These are phyloP conservation scores for Heliconius erato DNA, from an alignment of 2,888 invertebrate genomes.

Conservation along the genomic window DNA sequence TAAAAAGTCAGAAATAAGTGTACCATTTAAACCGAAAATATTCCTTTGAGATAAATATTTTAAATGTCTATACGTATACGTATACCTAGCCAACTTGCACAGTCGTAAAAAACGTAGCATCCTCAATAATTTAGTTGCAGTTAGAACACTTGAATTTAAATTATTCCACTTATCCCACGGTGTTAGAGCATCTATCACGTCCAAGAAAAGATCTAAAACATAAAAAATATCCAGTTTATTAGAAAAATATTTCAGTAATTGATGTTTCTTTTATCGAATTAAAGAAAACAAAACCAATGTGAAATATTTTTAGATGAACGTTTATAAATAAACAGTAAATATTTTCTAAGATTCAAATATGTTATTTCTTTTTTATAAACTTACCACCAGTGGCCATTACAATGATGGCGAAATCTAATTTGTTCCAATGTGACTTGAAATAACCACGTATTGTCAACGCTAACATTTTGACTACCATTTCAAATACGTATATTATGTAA, in stretches of 20 bases:
- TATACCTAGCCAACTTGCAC: constrained; percentile 75
- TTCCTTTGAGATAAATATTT: neutral
- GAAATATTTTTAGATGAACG: too few relatives aligned
- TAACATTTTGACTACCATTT: constrained; percentile 77
- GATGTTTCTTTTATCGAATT: too few relatives aligned
- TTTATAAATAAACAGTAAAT: neutral
- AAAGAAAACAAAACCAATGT: too few relatives aligned
- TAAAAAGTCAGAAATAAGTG: too few relatives aligned
- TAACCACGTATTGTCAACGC: constrained; percentile 75
- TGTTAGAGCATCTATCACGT: constrained; percentile 72
- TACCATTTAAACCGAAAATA: too few relatives aligned
- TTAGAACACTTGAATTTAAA: constrained; percentile 74
- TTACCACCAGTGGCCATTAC: constrained; percentile 78
- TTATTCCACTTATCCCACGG: constrained; percentile 77
- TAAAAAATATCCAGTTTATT: neutral
- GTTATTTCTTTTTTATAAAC: constrained; percentile 34
- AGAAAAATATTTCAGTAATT: too few relatives aligned
- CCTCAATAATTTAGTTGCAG: constrained; percentile 76
- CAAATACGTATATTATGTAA: constrained; percentile 72
- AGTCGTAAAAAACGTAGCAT: constrained; percentile 79
- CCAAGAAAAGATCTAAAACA: constrained; percentile 75
- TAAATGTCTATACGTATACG: too few relatives aligned
- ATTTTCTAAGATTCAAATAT: neutral
- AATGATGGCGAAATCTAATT: constrained; percentile 84
- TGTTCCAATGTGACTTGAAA: constrained; percentile 85